Conservation (phyloP, 2,797 vertebrate genomes). For the Acrossocheilus wenchowensis region DNA sequence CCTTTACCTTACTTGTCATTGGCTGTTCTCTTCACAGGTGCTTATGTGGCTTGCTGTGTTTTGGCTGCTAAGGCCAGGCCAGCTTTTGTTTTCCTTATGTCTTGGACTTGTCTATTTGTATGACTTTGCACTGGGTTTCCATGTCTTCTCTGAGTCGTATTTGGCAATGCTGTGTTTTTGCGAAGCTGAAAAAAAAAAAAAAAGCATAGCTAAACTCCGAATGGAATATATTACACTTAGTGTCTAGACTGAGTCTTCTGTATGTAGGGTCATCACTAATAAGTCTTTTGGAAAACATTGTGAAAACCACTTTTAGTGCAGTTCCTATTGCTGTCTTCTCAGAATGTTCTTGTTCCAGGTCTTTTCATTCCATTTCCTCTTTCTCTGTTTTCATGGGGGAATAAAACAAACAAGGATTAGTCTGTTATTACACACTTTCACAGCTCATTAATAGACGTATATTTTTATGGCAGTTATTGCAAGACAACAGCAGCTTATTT, state of each 20-base stretch:
- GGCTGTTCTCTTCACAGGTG: neutral
- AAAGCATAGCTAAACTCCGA: slow-evolving; percentile 28
- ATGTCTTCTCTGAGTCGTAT: slow-evolving; percentile 33
- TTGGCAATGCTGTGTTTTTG: slow-evolving; percentile 39
- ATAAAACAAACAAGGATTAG: slow-evolving; percentile 49
- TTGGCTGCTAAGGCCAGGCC: slow-evolving; percentile 13
- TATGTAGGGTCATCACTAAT: slow-evolving; percentile 38
- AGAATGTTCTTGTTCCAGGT: slow-evolving; percentile 19
- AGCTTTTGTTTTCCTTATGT: neutral
- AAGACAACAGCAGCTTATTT: slow-evolving; percentile 37
- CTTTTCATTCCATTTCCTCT: neutral
- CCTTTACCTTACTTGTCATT: slow-evolving; percentile 29
- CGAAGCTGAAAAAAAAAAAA: slow-evolving; percentile 15
- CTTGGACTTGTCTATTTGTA: slow-evolving; percentile 43
- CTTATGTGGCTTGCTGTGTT: neutral
- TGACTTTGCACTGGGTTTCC: slow-evolving; percentile 47
- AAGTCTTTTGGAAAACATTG: slow-evolving; percentile 42
- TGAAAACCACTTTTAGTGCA: slow-evolving; percentile 32
- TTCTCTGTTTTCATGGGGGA: slow-evolving; percentile 18
- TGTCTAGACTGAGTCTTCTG: slow-evolving; percentile 26
- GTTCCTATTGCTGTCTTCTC: slow-evolving; percentile 28
- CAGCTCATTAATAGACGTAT: slow-evolving; percentile 58
- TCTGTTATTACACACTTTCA: slow-evolving; percentile 54
- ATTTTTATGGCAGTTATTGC: slow-evolving; percentile 54
- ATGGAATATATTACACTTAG: slow-evolving; percentile 46